These are phyloP conservation scores for Garrulus glandarius DNA, from an alignment of 2,797 vertebrate species.

Conservation along the genomic window DNA sequence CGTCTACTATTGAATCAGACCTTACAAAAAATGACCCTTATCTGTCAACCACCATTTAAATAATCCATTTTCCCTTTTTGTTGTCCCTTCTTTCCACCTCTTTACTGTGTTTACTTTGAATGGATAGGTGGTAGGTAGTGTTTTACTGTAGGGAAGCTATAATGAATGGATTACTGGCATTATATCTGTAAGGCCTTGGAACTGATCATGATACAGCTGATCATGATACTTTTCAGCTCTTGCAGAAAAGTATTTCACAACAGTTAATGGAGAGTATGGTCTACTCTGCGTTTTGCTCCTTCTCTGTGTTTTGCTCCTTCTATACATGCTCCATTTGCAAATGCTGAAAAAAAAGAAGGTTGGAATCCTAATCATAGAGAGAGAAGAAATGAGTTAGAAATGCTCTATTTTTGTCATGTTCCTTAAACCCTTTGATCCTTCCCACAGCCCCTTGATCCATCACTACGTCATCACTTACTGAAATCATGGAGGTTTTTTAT, in stretches of 20 bases:
- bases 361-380: background rate
- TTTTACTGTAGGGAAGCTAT: background rate
- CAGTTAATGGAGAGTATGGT: background rate
- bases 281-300: background rate
- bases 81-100: background rate
- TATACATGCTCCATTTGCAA: too few species aligned
- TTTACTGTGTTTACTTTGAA: background rate
- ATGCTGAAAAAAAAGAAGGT: background rate
- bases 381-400: background rate
- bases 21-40: background rate
- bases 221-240: background rate
- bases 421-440: constrained; percentile 52
- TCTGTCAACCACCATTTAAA: background rate
- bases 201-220: background rate
- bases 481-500: background rate
- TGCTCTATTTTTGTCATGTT: constrained; percentile 47
- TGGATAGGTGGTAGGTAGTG: background rate
- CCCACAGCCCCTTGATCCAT: constrained; percentile 3
- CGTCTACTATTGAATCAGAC: background rate
- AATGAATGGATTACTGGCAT: background rate
- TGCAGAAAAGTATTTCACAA: background rate
- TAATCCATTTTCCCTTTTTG: background rate
- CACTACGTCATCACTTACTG: background rate
- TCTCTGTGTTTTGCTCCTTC: background rate
- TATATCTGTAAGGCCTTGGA: background rate